Evolutionary conservation across 2,888 invertebrate species (phyloP).

Genomic region (Limnephilus rhombicus): DNA sequence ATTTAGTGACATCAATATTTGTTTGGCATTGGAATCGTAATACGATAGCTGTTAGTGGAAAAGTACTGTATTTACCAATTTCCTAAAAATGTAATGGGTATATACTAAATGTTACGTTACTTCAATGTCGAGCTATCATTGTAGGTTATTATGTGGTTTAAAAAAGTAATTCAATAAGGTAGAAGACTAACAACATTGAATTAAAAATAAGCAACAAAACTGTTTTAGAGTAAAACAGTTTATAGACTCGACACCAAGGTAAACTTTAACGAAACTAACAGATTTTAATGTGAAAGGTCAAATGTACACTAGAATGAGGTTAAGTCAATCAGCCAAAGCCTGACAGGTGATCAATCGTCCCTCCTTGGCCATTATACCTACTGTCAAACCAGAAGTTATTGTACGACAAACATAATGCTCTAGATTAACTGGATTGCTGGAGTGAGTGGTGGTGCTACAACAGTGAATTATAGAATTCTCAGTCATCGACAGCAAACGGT

Average conservation of each 20-base stretch:
- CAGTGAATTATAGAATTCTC: background rate
- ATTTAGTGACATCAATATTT: constrained; percentile 2
- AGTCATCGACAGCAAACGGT: background rate
- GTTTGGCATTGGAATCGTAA: background rate
- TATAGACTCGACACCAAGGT: background rate
- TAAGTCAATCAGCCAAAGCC: background rate
- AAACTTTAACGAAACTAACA: background rate
- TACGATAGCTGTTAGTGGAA: background rate
- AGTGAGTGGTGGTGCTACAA: background rate
- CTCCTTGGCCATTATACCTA: background rate
- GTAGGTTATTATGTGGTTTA: background rate
- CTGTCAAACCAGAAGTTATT: background rate
- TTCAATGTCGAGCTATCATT: background rate
- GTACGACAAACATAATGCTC: background rate
- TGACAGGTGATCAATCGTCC: background rate
- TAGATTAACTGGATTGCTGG: background rate
- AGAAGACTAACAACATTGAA: background rate
- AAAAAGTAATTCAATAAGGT: too few species aligned
- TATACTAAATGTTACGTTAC: background rate
- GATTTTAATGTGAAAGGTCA: background rate
- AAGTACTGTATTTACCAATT: background rate
- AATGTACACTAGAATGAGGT: background rate
- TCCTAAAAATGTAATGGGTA: background rate
- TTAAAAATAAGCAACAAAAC: background rate
- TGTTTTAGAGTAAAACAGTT: background rate